phyloP scores from a whole-genome alignment of 1,140 invertebrate species.

The Phortica variegata region DNA sequence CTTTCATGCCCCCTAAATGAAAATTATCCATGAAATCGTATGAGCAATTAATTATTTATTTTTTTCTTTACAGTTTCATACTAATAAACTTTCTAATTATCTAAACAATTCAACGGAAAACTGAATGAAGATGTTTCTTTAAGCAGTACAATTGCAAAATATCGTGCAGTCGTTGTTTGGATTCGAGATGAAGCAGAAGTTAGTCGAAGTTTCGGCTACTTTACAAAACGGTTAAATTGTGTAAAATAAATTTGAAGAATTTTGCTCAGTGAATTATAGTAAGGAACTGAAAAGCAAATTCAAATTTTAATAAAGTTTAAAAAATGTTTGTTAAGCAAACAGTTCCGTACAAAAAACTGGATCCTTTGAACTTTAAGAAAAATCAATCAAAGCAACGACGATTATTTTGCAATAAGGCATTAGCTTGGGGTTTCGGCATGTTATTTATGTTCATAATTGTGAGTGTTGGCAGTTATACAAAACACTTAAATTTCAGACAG shows the following conservation, averaged over 20 bases:
- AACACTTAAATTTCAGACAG: slow-evolving; percentile 4
- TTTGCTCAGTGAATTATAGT: too few species aligned
- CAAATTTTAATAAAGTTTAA: slow-evolving; percentile 6
- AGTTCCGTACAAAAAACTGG: slow-evolving; percentile 15
- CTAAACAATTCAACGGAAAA: slow-evolving; percentile 9
- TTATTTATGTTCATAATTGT: slow-evolving; percentile 46
- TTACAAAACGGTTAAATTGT: slow-evolving; percentile 27
- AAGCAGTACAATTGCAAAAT: slow-evolving; percentile 34
- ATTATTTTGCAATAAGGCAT: slow-evolving; percentile 10
- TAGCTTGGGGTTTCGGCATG: slow-evolving; percentile 33
- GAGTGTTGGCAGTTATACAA: slow-evolving; percentile 12
- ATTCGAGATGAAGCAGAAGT: slow-evolving; percentile 53
- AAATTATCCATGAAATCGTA: slow-evolving; percentile 48
- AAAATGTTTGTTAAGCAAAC: slow-evolving; percentile 39
- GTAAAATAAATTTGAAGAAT: neutral
- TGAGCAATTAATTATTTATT: slow-evolving; percentile 45
- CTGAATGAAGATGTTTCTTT: slow-evolving; percentile 28
- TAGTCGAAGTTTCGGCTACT: slow-evolving; percentile 28
- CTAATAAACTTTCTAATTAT: slow-evolving; percentile 48
- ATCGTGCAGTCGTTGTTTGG: slow-evolving; percentile 45
- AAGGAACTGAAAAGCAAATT: neutral
- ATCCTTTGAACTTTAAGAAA: slow-evolving; percentile 17
- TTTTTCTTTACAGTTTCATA: slow-evolving; percentile 31
- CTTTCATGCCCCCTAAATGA: slow-evolving; percentile 22
- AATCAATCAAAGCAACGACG: neutral